phyloP scores from a whole-genome alignment of 2,797 vertebrate genomes.

The Tamandua tetradactyla region DNA sequence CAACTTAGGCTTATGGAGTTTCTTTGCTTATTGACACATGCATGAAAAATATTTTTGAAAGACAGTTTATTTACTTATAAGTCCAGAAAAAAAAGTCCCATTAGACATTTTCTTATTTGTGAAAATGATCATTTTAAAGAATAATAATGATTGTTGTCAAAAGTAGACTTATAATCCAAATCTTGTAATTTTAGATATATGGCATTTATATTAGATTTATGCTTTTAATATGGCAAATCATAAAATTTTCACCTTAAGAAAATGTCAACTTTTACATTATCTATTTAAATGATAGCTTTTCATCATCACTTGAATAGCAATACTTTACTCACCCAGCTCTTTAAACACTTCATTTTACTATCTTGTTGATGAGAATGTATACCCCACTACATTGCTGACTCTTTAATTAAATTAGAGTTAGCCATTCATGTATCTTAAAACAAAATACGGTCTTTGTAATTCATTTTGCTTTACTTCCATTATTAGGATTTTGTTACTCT shows the following conservation, averaged over 20 bases:
- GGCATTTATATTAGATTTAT: slow-evolving; percentile 37
- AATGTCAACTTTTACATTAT: background rate
- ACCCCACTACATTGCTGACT: background rate
- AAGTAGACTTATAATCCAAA: slow-evolving; percentile 36
- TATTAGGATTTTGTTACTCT: background rate
- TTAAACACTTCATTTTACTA: slow-evolving; percentile 12
- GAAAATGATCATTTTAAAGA: slow-evolving; percentile 42
- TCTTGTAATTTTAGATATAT: slow-evolving; percentile 50
- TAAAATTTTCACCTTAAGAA: slow-evolving; percentile 20
- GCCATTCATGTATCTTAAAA: slow-evolving; percentile 22
- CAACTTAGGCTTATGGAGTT: slow-evolving; percentile 29
- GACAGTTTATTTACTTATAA: slow-evolving; percentile 29
- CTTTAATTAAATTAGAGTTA: slow-evolving; percentile 17
- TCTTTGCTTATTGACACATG: slow-evolving; percentile 28
- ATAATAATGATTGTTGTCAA: slow-evolving; percentile 23
- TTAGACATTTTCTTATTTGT: slow-evolving; percentile 43
- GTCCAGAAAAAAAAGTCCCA: background rate
- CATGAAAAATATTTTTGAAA: slow-evolving; percentile 44
- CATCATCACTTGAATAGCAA: slow-evolving; percentile 2
- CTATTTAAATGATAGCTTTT: background rate
- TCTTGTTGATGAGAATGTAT: background rate
- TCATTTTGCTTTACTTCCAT: slow-evolving; percentile 23
- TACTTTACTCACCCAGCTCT: background rate
- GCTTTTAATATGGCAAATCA: slow-evolving; percentile 45
- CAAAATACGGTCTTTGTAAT: slow-evolving; percentile 2